Base-by-base conservation (phyloP, 2,113 vertebrate species). In the Aviceda subcristata region DNA sequence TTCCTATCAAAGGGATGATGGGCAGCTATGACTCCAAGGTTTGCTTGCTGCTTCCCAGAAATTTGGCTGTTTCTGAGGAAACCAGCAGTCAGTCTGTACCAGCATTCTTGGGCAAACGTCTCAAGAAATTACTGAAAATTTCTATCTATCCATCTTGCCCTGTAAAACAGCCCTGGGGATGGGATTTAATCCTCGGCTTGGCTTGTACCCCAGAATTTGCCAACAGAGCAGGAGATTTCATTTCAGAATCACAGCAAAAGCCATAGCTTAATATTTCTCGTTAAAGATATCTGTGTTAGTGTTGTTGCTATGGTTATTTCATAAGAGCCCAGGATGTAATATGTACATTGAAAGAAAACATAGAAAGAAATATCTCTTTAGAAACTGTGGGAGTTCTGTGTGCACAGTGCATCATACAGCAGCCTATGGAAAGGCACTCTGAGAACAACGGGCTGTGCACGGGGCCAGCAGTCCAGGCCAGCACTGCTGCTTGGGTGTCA, bases 401-500 rank as follows among this genome's bases (percentile, higher is more conserved):
- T 55, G 51, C 45, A 20, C 17, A 2, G 27, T 5, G 50, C 26
- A 7, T 21, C 23, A 1, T 10, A 6, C 18, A 23, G 48, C 34
- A 34, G 77, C 18, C 10, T 4, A 6, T 1, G 20, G 60, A 38
- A 15, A 34, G 66, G 76, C 20, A 19, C 9, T 9, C 6, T 1
- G 56, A 19, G 59, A 29, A 7, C 30, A 15, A 4, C 24, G 26
- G 8, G 34, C 45, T 43, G 46, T 7, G 60, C 46, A 3, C 1
- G 3, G 66, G 26, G 50, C 63, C 64, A 16, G 13, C 4, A 7
- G 55, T 2, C 39, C 3, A 0, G 1, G 26, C 32, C 9, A 2
- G 36, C 5, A 0, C 32, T 26, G 21, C 20, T 1, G 2, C 29
- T 14, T 9, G 22, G 17, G 9, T 15, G 8, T 4, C 18, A n/a